A percentile compares a stretch with the other conserved stretches of the same genome.
Evolutionary conservation across 2,113 vertebrate species (phyloP).

Genomic region (Herpetotheres cachinnans): DNA sequence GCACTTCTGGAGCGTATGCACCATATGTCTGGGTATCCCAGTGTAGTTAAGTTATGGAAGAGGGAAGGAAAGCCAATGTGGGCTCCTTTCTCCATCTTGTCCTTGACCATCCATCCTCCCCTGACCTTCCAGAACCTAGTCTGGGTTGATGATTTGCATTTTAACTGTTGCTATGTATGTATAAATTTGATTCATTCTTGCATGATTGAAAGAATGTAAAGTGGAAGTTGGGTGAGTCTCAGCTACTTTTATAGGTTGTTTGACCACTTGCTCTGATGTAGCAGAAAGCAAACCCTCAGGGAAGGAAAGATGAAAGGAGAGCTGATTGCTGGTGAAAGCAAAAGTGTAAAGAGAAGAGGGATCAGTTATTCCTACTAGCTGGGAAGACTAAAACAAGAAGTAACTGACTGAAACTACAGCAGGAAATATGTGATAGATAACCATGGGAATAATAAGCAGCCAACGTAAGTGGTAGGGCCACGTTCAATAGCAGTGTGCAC

Average conservation of each 20-base stretch:
- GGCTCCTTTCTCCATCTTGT: not conserved
- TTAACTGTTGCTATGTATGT: not conserved
- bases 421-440: not conserved
- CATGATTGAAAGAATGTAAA: not conserved
- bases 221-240: not conserved
- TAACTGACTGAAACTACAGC: not conserved
- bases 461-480: not conserved
- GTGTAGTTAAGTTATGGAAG: not conserved
- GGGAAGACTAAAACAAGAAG: not conserved
- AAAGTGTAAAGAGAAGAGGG: not conserved
- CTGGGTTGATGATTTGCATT: not conserved
- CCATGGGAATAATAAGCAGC: not conserved
- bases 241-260: not conserved
- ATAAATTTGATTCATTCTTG: not conserved
- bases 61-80: not conserved
- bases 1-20: not conserved
- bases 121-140: not conserved
- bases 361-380: not conserved
- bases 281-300: not conserved
- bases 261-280: not conserved
- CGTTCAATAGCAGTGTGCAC: not conserved
- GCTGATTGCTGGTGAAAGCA: not conserved
- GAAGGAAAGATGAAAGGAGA: not conserved
- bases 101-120: not conserved
- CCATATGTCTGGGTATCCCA: rapidly evolving